Conservation (phyloP, 2,888 invertebrate species). For the Agriopis leucophaearia region DNA sequence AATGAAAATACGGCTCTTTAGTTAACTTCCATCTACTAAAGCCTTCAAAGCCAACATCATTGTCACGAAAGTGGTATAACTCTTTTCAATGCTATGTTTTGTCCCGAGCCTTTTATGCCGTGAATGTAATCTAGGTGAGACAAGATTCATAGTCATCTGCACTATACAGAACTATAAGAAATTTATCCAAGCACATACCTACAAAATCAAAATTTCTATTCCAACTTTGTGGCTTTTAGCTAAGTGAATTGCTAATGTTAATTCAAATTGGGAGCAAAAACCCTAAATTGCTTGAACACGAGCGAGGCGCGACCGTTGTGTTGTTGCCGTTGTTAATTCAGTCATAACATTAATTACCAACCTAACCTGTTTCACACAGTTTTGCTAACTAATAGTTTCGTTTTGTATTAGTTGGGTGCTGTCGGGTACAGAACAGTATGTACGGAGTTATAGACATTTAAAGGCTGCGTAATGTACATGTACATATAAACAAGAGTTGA, state of each 20-base stretch:
- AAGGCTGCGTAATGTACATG: background rate
- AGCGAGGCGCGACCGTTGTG: slow-evolving; percentile 1
- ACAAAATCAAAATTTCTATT: slow-evolving; percentile 1
- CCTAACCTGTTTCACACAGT: slow-evolving; percentile 33
- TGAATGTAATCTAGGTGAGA: no score
- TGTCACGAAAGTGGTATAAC: no score
- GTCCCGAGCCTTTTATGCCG: no score
- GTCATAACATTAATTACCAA: slow-evolving; percentile 39
- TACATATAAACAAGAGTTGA: background rate
- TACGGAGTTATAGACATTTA: slow-evolving; percentile 2
- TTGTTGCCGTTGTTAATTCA: slow-evolving; percentile 36
- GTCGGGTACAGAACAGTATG: slow-evolving; percentile 15
- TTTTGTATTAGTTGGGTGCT: slow-evolving; percentile 19
- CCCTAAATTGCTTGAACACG: slow-evolving; percentile 18
- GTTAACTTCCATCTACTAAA: no score
- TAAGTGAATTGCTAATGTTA: slow-evolving; percentile 2
- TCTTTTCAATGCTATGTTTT: no score
- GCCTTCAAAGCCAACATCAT: no score
- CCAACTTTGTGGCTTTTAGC: background rate
- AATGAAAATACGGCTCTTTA: no score
- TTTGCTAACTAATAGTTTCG: slow-evolving; percentile 37
- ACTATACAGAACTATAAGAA: background rate
- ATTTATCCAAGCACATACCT: background rate
- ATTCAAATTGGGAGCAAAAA: slow-evolving; percentile 16
- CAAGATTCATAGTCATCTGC: no score